Base-by-base conservation (phyloP, 2,888 invertebrate species). In the Arenicola marina region DNA sequence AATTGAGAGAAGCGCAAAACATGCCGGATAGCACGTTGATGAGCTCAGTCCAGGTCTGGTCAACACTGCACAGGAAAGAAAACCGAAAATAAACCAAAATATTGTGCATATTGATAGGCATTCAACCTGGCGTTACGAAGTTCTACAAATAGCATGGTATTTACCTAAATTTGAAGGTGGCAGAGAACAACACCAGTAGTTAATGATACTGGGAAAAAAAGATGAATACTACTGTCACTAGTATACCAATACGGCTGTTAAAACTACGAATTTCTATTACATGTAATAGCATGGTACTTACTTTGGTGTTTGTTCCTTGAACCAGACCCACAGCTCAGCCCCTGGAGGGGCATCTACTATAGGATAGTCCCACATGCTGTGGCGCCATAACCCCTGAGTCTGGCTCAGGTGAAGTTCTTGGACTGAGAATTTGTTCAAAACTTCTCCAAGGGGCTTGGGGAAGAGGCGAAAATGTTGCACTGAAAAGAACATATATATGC, bases 1-100 rank as follows among this genome's bases (percentile, higher is more conserved):
- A 96, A 84, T 97, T 96, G 15, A 99, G 86, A 1, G 98, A 98
- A 15, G 97, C 93, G 85, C 99, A 99, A 65, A 99, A 89, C 4
- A 98, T 87, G 1, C 99, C 99, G 24, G 97, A 94, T 44, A 99
- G 87, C 0, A 95, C 91, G 77, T 93, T 92, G 56, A 92, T 91
- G 34, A 99, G 85, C 73, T 91, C 90, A 75, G 89, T 89, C 98
- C 98, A 99, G 53, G 72, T 69, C 55, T 87, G 85, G 79, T 96
- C 91, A 7, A 95, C 88, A 82, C 92, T 88, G 48, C 18, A 53
- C n/a, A n/a, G n/a, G n/a, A n/a, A n/a, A n/a, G n/a, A n/a, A n/a
- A n/a, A n/a, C n/a, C n/a, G n/a, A n/a, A n/a, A n/a, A n/a, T n/a
- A n/a, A n/a, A n/a, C n/a, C n/a, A n/a, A n/a, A n/a, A n/a, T n/a